Evolutionary conservation across 2,113 vertebrate genomes (phyloP), one percentile per base, ranked within the genome.

Genomic region (Ivindomyrus marchei): DNA sequence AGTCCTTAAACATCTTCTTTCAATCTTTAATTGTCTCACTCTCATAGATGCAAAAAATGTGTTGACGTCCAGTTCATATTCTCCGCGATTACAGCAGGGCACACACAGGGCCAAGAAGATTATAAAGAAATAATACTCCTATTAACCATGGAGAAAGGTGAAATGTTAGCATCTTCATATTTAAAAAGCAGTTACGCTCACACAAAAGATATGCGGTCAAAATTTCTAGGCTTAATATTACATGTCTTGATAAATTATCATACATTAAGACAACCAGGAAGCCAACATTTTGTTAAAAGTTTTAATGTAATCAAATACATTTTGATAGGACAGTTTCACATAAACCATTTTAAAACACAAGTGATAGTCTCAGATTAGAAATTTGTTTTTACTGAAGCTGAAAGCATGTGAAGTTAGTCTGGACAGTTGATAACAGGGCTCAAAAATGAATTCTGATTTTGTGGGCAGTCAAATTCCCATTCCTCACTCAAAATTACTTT

Each of bases 251-350:
- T 8, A 85, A 85, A 85, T 24, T 84, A 42, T 46, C 19, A n/a
- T 13, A 8, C 7, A 85, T 85, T 53, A 77, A 87, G 13, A n/a
- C 66, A 47, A 84, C 56, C 24, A 31, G 50, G 15, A 62, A 84
- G 9, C 45, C 15, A 19, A 86, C 62, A 93, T 89, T 93, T 80
- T 93, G 91, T 93, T 91, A 91, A 91, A 93, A 93, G 92, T 93
- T 95, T 95, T 95, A 94, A 94, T 94, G 93, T 89, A 92, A 93
- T 92, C 93, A 94, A 92, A 91, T 92, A 95, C 91, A 93, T 93
- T 92, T 92, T 92, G 36, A 94, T 94, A 94, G 66, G 92, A 93
- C 94, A 93, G 88, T 93, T 92, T 94, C 93, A 95, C 92, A 95
- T 2, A 93, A 92, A 92, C 90, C 92, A 94, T 93, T 91, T 91